Base-by-base conservation (phyloP, 2,797 vertebrate genomes). In the Lates japonicus region DNA sequence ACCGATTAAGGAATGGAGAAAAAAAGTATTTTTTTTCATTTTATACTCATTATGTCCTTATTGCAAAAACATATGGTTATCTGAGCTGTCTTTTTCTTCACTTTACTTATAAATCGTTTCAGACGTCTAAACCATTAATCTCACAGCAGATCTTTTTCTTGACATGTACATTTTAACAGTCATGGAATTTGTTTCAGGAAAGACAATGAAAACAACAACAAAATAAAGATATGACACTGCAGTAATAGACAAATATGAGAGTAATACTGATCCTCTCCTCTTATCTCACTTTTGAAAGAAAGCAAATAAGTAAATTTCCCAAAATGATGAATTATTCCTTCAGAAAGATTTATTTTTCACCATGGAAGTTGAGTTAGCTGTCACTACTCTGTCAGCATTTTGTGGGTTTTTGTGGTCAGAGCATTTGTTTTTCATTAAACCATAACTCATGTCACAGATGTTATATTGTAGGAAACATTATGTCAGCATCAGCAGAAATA, bases 1-100 rank as follows among this genome's bases (percentile, higher is more conserved):
- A 64, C 64, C 78, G 88, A 93, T 93, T 88, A 93, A 88, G 76
- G 66, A 72, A 75, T 22, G 44, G 65, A 42, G 66, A 76, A 83
- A 82, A 87, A 58, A 67, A 41, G 22, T 39, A 84, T 31, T 68
- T 54, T 66, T 35, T 25, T 51, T 62, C 29, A 22, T 59, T 66
- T 44, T 63, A 44, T 29, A 25, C 39, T 80, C 75, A 76, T 81
- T 79, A 65, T 76, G 58, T 73, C 39, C 59, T 76, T 64, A 25
- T 67, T 68, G 46, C 37, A 52, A 59, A 69, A 78, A 54, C 61
- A 77, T 16, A 22, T 22, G 57, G 46, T 72, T 61, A 17, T 59
- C 44, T 67, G 12, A 41, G 51, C 33, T 69, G n/a, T 49, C 25
- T 76, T 78, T 59, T 11, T 44, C 12, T 55, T 39, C 2, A 2